Conservation (phyloP, 92 coral and sea anemone genomes). For the Porites lobata region DNA sequence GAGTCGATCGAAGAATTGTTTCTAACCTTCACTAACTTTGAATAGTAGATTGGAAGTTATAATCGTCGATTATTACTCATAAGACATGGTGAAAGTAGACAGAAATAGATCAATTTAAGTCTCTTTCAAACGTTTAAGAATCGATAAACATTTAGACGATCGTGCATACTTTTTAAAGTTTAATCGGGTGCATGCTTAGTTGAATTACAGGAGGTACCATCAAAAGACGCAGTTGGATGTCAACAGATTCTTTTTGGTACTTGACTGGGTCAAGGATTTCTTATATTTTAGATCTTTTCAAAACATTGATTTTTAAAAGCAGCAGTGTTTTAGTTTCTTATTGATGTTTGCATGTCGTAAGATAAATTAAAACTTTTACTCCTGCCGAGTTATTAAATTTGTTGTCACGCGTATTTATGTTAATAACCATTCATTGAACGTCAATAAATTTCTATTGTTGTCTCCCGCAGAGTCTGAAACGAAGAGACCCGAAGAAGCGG, state of each 20-base stretch:
- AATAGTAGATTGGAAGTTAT: background rate
- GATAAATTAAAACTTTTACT: slow-evolving; percentile 7
- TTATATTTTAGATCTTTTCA: background rate
- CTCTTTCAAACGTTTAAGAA: background rate
- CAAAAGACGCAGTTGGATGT: background rate
- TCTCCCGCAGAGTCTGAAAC: slow-evolving; percentile 8
- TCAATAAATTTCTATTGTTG: background rate
- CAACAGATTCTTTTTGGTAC: background rate
- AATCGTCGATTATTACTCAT: background rate
- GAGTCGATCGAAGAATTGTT: too few relatives aligned
- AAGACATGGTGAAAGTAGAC: background rate
- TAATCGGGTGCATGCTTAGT: background rate
- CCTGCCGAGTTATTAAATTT: slow-evolving; percentile 23
- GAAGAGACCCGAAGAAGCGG: background rate
- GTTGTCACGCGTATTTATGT: slow-evolving; percentile 24
- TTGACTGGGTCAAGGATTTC: background rate
- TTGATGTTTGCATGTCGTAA: background rate
- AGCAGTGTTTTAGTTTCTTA: background rate
- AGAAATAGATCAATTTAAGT: too few relatives aligned
- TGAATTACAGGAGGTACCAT: background rate
- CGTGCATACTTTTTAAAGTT: background rate
- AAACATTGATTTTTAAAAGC: background rate
- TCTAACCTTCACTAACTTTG: too few relatives aligned
- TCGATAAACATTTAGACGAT: background rate
- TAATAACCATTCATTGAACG: slow-evolving; percentile 4